A percentile compares a stretch with the other conserved stretches of the same genome.
Evolutionary conservation across 2,888 invertebrate species (phyloP).

Genomic region (Danaus chrysippus): DNA sequence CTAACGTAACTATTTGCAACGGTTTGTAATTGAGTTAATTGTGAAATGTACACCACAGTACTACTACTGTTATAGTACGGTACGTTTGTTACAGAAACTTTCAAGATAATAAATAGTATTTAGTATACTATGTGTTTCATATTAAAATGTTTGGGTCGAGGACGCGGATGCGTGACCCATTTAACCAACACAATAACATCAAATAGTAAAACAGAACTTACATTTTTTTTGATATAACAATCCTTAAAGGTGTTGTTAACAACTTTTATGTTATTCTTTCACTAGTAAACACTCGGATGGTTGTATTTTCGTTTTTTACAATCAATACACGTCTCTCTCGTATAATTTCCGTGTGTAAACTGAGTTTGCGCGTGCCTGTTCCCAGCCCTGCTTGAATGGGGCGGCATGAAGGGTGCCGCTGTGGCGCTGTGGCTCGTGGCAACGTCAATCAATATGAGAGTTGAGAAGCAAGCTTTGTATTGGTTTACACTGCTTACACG

Average conservation of each 20-base stretch:
- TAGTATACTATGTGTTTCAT: slow-evolving; percentile 16
- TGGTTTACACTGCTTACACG: slow-evolving; percentile 9
- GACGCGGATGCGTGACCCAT: slow-evolving; percentile 73
- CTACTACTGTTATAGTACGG: not conserved
- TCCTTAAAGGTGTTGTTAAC: slow-evolving; percentile 11
- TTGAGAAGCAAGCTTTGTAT: slow-evolving; percentile 60
- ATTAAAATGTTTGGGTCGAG: slow-evolving; percentile 54
- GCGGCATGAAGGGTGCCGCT: slow-evolving; percentile 72
- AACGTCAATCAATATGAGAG: slow-evolving; percentile 77
- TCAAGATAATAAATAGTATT: slow-evolving; percentile 23
- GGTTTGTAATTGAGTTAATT: slow-evolving; percentile 1
- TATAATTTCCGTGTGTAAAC: slow-evolving; percentile 58
- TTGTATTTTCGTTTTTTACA: slow-evolving; percentile 30
- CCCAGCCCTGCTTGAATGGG: slow-evolving; percentile 75
- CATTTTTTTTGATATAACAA: slow-evolving; percentile 46
- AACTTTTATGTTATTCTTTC: slow-evolving; percentile 39
- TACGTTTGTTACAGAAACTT: not conserved
- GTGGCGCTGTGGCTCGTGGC: slow-evolving; percentile 66
- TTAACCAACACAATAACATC: slow-evolving; percentile 36
- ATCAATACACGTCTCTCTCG: slow-evolving; percentile 53
- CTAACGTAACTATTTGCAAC: slow-evolving; percentile 1
- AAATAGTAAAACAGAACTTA: slow-evolving; percentile 47
- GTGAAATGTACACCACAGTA: not conserved
- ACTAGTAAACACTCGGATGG: slow-evolving; percentile 50
- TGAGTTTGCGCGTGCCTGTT: slow-evolving; percentile 75